phyloP scores from a whole-genome alignment of 1,140 invertebrate genomes.

The Rhopalosiphum maidis region DNA sequence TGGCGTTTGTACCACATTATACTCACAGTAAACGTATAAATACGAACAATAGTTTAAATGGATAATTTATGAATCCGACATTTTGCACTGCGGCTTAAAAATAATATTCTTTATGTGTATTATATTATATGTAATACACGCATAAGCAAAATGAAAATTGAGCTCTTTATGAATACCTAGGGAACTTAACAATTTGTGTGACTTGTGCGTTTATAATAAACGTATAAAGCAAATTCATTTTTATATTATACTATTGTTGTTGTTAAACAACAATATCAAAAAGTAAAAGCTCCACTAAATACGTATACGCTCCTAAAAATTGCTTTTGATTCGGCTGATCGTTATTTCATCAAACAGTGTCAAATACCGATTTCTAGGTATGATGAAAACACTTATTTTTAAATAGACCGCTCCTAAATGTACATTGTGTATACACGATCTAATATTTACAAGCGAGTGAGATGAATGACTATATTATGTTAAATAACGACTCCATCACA shows the following conservation, averaged over 20 bases:
- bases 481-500: neutral
- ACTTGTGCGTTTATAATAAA: neutral
- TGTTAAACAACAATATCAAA: neutral
- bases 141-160: conserved; percentile 7
- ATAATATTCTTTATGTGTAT: conserved; percentile 7
- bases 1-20: neutral
- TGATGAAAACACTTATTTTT: neutral
- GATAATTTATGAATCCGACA: conserved; percentile 12
- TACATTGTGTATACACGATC: neutral
- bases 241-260: neutral
- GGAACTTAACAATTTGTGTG: conserved; percentile 3
- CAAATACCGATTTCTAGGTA: neutral
- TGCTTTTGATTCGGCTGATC: neutral
- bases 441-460: neutral
- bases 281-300: neutral
- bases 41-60: neutral
- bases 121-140: neutral
- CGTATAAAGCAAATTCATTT: neutral
- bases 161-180: neutral
- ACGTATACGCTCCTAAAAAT: neutral
- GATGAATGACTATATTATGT: neutral
- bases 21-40: neutral
- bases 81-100: neutral
- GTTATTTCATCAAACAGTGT: neutral
- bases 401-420: neutral